Conservation (phyloP, 2,113 vertebrate species). For the Odontesthes bonariensis region DNA sequence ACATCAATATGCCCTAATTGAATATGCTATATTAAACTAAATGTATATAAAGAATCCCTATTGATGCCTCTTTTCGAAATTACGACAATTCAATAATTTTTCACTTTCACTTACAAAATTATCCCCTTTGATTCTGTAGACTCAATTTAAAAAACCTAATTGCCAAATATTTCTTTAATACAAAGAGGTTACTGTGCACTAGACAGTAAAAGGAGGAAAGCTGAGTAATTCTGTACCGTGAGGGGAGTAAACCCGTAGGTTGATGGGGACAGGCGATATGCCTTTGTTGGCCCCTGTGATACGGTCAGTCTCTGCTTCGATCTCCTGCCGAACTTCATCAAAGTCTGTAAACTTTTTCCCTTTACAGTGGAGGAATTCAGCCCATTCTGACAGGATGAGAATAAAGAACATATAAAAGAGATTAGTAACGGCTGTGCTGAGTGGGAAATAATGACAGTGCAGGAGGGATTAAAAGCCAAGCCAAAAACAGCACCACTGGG, state of each 20-base stretch:
- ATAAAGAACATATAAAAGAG: slow-evolving; percentile 1
- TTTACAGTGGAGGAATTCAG: slow-evolving; percentile 96
- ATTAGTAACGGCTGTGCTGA: slow-evolving; percentile 36
- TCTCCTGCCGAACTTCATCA: slow-evolving; percentile 94
- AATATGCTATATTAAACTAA: background rate
- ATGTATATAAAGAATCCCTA: background rate
- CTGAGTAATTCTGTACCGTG: slow-evolving; percentile 82
- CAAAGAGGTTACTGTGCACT: background rate
- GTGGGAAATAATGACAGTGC: slow-evolving; percentile 39
- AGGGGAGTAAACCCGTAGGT: slow-evolving; percentile 91
- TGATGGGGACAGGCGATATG: slow-evolving; percentile 94
- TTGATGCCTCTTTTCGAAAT: background rate
- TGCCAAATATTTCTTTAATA: slow-evolving; percentile 1
- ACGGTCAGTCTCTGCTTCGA: slow-evolving; percentile 95
- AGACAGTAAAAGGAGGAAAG: background rate
- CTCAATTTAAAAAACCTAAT: slow-evolving; percentile 6
- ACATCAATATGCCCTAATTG: background rate
- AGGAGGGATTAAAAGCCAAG: slow-evolving; percentile 10
- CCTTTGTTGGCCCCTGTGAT: slow-evolving; percentile 93
- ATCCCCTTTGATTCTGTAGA: slow-evolving; percentile 13
- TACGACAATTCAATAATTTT: too few relatives aligned
- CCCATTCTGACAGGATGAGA: slow-evolving; percentile 85
- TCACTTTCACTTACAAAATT: background rate
- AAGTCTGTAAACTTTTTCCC: slow-evolving; percentile 95
- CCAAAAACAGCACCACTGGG: slow-evolving; percentile 13